Percentiles rank a stretch among this genome's conserved stretches.
These are phyloP conservation scores for Sebastes taczanowskii DNA, from an alignment of 2,797 vertebrate species.

Conservation along the genomic window DNA sequence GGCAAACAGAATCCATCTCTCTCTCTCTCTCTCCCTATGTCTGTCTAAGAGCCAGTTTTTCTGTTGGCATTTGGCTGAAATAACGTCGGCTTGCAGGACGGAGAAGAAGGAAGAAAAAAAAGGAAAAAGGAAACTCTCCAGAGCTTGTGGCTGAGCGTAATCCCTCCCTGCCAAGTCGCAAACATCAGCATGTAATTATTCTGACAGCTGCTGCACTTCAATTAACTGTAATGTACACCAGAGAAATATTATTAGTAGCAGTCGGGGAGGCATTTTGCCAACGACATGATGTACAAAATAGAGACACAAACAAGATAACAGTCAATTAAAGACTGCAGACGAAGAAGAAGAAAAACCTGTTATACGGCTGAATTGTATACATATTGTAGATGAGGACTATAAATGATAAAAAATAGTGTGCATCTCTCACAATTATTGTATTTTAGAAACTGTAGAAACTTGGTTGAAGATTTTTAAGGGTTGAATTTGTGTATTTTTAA, in stretches of 20 bases:
- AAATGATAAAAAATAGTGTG: not conserved
- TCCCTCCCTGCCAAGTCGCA: constrained; percentile 75
- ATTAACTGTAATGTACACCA: constrained; percentile 81
- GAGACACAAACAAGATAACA: constrained; percentile 58
- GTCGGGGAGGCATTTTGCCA: constrained; percentile 54
- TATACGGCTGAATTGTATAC: not conserved
- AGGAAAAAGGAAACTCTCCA: constrained; percentile 60
- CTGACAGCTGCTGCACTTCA: constrained; percentile 83
- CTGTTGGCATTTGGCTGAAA: constrained; percentile 71
- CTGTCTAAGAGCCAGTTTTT: constrained; percentile 48
- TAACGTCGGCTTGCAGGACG: constrained; percentile 42
- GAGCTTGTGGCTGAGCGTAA: constrained; percentile 72
- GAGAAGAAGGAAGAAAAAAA: constrained; percentile 11
- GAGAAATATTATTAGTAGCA: constrained; percentile 78
- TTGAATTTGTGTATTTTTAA: not conserved
- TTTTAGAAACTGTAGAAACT: not conserved
- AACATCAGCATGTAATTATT: constrained; percentile 83
- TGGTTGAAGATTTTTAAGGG: not conserved
- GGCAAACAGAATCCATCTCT: constrained; percentile 47
- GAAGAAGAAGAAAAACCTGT: constrained; percentile 1
- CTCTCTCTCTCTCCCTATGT: constrained; percentile 4
- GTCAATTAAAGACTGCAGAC: constrained; percentile 24
- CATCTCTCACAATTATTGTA: not conserved
- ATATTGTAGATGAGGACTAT: not conserved
- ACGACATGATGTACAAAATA: constrained; percentile 56